Evolutionary conservation across 1,140 invertebrate species (phyloP).

Genomic region (Cydia strobilella): DNA sequence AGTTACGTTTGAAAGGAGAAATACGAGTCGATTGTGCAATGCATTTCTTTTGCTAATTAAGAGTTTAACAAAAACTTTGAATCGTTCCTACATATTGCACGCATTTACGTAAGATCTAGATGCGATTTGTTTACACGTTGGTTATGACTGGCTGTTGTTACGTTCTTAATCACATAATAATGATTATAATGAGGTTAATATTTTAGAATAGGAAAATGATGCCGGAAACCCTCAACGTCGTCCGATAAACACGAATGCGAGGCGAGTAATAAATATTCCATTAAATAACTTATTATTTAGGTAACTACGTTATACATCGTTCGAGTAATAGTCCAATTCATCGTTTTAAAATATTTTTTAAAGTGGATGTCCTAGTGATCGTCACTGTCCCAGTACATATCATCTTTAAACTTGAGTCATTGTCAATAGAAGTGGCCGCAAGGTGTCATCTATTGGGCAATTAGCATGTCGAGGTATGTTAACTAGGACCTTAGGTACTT

Average conservation of each 20-base stretch:
- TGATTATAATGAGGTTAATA: background rate
- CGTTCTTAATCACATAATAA: background rate
- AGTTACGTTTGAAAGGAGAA: conserved; percentile 1
- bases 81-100: conserved; percentile 9
- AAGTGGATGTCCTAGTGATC: no score
- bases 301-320: no score
- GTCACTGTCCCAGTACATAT: no score
- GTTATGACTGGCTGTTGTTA: background rate
- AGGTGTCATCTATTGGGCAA: no score
- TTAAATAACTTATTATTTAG: no score
- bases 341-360: no score
- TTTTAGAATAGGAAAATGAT: background rate
- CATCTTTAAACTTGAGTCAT: no score
- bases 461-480: no score
- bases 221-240: background rate
- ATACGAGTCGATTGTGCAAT: background rate
- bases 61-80: conserved; percentile 5
- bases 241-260: background rate
- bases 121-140: conserved; percentile 8
- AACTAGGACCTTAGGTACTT: no score
- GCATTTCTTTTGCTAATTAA: conserved; percentile 10
- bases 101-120: conserved; percentile 7
- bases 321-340: no score
- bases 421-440: no score
- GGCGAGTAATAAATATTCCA: no score